These are phyloP conservation scores for Platycheirus albimanus DNA, from an alignment of 2,888 invertebrate genomes.

Conservation along the genomic window DNA sequence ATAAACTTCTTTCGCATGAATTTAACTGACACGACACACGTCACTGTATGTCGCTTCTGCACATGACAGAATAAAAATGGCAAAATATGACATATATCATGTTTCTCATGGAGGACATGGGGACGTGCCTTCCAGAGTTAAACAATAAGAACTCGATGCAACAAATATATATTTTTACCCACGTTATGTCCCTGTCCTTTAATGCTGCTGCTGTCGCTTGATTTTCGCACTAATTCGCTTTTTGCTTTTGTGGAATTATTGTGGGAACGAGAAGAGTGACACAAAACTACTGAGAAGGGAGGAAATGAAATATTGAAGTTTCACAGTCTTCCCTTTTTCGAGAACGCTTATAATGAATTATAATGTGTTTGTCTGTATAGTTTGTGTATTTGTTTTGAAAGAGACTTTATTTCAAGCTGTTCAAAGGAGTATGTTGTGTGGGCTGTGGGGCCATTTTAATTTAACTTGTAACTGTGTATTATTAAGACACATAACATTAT, in stretches of 20 bases:
- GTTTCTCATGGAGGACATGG: not conserved
- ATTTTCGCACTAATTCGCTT: not conserved
- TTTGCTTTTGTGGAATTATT: not conserved
- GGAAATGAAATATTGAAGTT: slow-evolving; percentile 10
- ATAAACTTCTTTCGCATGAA: not conserved
- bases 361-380: not conserved
- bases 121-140: not conserved
- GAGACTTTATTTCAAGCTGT: not conserved
- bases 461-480: no score
- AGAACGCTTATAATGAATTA: not conserved
- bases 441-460: no score
- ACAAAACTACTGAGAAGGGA: not conserved
- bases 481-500: no score
- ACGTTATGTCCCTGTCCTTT: not conserved
- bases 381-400: slow-evolving; percentile 1
- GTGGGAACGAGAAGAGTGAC: not conserved
- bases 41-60: slow-evolving; percentile 15
- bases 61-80: slow-evolving; percentile 11
- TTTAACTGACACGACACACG: slow-evolving; percentile 10
- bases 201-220: not conserved
- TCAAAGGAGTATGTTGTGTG: not conserved
- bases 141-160: slow-evolving; percentile 6
- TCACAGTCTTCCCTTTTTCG: not conserved
- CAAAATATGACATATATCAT: slow-evolving; percentile 3
- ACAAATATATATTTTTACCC: not conserved